A percentile compares a stretch with the other conserved stretches of the same genome.
Conservation (phyloP, 2,797 vertebrate genomes). For the Mallotus villosus region DNA sequence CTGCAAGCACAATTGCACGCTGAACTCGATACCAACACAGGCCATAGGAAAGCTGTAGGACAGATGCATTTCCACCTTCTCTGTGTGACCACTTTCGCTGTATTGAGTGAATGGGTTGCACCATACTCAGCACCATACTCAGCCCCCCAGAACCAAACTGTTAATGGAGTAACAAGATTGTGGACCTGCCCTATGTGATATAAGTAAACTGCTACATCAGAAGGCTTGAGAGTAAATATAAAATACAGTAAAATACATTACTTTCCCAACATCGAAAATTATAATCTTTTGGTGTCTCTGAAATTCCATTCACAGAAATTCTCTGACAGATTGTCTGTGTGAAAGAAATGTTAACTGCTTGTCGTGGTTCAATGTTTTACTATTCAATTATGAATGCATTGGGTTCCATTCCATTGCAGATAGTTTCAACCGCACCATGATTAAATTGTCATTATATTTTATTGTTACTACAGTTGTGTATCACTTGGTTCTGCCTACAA, state of each 20-base stretch:
- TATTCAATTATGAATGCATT: neutral
- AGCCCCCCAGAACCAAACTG: slow-evolving; percentile 41
- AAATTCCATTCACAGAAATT: neutral
- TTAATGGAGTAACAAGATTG: slow-evolving; percentile 59
- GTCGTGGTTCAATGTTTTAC: too few relatives aligned
- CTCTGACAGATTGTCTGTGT: too few relatives aligned
- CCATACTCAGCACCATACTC: slow-evolving; percentile 37
- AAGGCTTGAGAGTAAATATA: too few relatives aligned
- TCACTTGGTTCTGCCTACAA: neutral
- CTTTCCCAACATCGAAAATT: neutral
- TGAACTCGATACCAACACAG: slow-evolving; percentile 60
- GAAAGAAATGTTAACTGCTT: too few relatives aligned
- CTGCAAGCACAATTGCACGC: slow-evolving; percentile 61
- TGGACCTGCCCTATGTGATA: neutral
- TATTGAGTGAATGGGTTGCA: slow-evolving; percentile 61
- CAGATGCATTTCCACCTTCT: slow-evolving; percentile 39
- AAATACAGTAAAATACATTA: too few relatives aligned
- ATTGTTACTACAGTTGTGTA: neutral
- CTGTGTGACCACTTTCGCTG: slow-evolving; percentile 65
- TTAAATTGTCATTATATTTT: slow-evolving; percentile 22
- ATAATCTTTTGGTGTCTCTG: slow-evolving; percentile 19
- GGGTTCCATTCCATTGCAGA: neutral
- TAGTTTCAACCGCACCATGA: slow-evolving; percentile 50
- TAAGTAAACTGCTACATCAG: neutral
- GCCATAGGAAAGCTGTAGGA: slow-evolving; percentile 52